Percentiles rank a stretch among this genome's conserved stretches.
Conservation (phyloP, 2,888 invertebrate genomes). For the Horisme vitalbata region DNA sequence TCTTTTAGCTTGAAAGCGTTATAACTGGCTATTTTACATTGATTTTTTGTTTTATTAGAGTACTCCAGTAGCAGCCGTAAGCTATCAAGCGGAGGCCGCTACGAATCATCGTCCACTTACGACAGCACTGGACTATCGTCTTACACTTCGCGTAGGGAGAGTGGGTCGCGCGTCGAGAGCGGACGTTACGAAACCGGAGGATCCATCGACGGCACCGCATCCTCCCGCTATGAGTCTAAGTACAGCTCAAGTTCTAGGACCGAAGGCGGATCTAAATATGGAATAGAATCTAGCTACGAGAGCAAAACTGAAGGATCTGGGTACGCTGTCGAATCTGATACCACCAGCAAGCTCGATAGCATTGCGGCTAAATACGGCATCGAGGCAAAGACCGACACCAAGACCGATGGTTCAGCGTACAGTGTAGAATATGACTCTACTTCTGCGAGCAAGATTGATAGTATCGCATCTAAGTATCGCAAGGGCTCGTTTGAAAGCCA, state of each 20-base stretch:
- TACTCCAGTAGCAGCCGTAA: slow-evolving; percentile 72
- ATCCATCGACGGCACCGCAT: slow-evolving; percentile 57
- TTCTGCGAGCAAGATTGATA: slow-evolving; percentile 44
- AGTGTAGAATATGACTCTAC: slow-evolving; percentile 34
- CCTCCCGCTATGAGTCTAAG: slow-evolving; percentile 67
- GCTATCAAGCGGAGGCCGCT: slow-evolving; percentile 62
- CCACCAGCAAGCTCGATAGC: slow-evolving; percentile 56
- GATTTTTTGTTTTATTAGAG: slow-evolving; percentile 44
- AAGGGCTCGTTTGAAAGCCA: no score
- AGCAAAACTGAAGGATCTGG: slow-evolving; percentile 43
- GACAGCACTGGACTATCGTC: slow-evolving; percentile 58
- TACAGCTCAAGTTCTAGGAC: slow-evolving; percentile 53
- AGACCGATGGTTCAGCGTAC: slow-evolving; percentile 47
- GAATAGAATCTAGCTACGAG: slow-evolving; percentile 49
- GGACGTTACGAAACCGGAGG: slow-evolving; percentile 56
- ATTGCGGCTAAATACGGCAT: slow-evolving; percentile 64
- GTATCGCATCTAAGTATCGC: slow-evolving; percentile 48
- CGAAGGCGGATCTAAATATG: slow-evolving; percentile 51
- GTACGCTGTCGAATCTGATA: slow-evolving; percentile 43
- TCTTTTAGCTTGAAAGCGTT: no score
- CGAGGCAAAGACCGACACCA: slow-evolving; percentile 57
- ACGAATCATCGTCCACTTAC: slow-evolving; percentile 63
- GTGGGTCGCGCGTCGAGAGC: slow-evolving; percentile 63
- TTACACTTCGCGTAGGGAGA: slow-evolving; percentile 66
- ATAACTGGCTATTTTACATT: slow-evolving; percentile 1